A percentile compares a stretch with the other conserved stretches of the same genome.
These are phyloP conservation scores for Porphyrio hochstetteri DNA, from an alignment of 2,113 vertebrate species.

Conservation along the genomic window DNA sequence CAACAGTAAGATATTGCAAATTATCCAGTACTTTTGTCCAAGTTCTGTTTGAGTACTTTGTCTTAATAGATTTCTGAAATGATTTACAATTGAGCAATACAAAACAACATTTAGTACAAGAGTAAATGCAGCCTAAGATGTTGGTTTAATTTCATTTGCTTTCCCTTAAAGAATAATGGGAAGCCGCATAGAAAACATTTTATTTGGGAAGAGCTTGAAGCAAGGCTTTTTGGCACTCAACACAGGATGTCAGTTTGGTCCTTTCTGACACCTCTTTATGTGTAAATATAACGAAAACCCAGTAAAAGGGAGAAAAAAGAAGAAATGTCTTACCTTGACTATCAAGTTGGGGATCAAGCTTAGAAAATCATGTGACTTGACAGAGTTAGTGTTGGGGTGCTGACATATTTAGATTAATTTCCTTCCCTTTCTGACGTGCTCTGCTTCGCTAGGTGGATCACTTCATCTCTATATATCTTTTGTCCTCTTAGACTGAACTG, in stretches of 20 bases:
- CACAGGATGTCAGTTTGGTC: not conserved
- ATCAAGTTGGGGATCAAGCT: not conserved
- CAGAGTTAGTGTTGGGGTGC: not conserved
- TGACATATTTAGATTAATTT: not conserved
- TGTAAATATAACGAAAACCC: not conserved
- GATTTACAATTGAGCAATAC: not conserved
- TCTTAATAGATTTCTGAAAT: not conserved
- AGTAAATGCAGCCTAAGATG: not conserved
- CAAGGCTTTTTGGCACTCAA: not conserved
- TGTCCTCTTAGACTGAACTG: not conserved
- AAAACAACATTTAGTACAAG: not conserved
- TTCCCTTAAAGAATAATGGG: not conserved
- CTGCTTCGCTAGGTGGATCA: not conserved
- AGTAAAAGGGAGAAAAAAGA: not conserved
- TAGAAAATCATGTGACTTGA: not conserved
- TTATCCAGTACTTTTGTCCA: not conserved
- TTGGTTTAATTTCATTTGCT: not conserved
- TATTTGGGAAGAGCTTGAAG: constrained; percentile 18
- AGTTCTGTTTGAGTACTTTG: not conserved
- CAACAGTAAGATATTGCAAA: not conserved
- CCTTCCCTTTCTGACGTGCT: not conserved
- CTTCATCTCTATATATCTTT: not conserved
- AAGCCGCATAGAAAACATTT: not conserved
- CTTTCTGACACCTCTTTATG: not conserved
- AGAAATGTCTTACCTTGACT: not conserved